Conservation (phyloP, 2,888 invertebrate genomes). For the Mechanitis messenoides region DNA sequence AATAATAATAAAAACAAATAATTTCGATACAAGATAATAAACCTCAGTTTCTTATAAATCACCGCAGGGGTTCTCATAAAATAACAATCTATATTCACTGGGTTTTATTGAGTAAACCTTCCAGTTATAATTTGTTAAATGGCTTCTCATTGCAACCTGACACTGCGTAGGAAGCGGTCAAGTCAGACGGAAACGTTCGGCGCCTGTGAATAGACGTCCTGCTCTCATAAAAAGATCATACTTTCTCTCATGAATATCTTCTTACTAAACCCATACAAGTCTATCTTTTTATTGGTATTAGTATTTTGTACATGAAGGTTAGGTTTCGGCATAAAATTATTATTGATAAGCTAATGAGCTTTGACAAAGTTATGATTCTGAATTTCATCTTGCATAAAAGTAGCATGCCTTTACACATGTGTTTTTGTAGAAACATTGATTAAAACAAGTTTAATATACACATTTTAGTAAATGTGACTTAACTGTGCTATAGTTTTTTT, state of each 20-base stretch:
- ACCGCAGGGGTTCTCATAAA: constrained; percentile 18
- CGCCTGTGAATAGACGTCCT: constrained; percentile 26
- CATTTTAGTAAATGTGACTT: too few species aligned
- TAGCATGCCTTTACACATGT: too few species aligned
- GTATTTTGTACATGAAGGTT: too few species aligned
- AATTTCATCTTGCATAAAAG: too few species aligned
- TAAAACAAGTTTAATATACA: too few species aligned
- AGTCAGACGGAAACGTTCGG: constrained; percentile 49
- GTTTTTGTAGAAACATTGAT: too few species aligned
- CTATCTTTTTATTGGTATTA: background rate
- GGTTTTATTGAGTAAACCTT: constrained; percentile 19
- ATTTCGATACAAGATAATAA: constrained; percentile 9
- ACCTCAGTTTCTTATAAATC: constrained; percentile 17
- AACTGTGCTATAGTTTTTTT: too few species aligned
- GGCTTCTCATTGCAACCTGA: constrained; percentile 33
- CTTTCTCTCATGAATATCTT: background rate
- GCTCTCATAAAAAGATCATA: background rate
- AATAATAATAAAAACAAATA: background rate
- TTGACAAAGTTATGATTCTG: too few species aligned
- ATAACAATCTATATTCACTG: constrained; percentile 20
- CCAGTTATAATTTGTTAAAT: constrained; percentile 38
- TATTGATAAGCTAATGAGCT: too few species aligned
- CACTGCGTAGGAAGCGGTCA: constrained; percentile 61
- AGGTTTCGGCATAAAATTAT: too few species aligned
- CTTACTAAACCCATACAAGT: constrained; percentile 4